Evolutionary conservation across 2,888 invertebrate species (phyloP), one percentile per base, ranked within the genome.

Genomic region (Apocheima hispidaria): DNA sequence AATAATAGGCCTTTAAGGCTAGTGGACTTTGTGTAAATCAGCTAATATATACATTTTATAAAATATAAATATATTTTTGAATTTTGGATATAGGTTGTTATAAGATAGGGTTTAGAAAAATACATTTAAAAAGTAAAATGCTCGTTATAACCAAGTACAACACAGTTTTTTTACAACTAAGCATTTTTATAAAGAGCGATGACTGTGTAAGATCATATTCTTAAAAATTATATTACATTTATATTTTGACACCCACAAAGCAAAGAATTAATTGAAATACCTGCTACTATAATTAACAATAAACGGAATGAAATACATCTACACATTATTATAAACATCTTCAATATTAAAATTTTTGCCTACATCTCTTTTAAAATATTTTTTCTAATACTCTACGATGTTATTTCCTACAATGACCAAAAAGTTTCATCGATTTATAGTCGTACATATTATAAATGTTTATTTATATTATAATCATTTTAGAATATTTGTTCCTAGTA

Each of bases 311-410:
- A 63, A 58, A 44, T 51, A 51, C 58, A 23, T 64, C 36, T 60
- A 62, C 60, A 40, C 9, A 26, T 16, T n/a, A 52, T 44, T 57
- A 62, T 40, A 35, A n/a, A 50, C 50, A 49, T 51, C 44, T 54
- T 41, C 60, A 40, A 54, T 65, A 52, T 60, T 60, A 54, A 54
- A 63, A 63, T 44, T 48, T 26, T 64, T 23, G 21, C 50, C 58
- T 64, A 65, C 49, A 48, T 55, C 18, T 60, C 40, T 40, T 58
- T 57, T 20, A 43, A 60, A 54, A 44, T 62, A 53, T 35, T 35
- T 48, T 61, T 35, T 58, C 66, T 70, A 70, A 53, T 65, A 62
- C 14, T 59, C 65, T 63, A 66, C 54, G 53, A 51, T 54, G 38
- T 59, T 48, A 52, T 33, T 53, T 18, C 16, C 53, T 62, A 62